Evolutionary conservation across 2,113 vertebrate species (phyloP).

Genomic region (Mola mola): DNA sequence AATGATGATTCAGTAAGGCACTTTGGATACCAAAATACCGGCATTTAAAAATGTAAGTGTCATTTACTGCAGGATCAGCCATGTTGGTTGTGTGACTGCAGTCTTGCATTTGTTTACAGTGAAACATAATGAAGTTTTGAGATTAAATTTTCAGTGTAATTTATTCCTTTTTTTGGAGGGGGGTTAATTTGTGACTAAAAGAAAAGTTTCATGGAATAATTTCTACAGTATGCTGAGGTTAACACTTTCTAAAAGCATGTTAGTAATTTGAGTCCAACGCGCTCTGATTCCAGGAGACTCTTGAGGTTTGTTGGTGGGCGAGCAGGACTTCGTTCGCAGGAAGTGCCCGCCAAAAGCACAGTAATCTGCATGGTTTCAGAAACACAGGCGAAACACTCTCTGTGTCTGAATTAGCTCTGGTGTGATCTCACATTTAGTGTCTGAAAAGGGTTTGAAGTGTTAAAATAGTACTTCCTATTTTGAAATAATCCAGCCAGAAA

Average conservation of each 20-base stretch:
- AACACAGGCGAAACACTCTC: conserved; percentile 6
- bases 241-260: conserved; percentile 63
- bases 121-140: not conserved
- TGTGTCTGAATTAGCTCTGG: conserved; percentile 28
- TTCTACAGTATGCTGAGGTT: conserved; percentile 62
- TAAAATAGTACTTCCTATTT: conserved; percentile 12
- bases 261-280: conserved; percentile 71
- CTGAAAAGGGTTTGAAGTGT: conserved; percentile 23
- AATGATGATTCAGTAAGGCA: not conserved
- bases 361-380: conserved; percentile 53
- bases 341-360: conserved; percentile 16
- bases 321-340: conserved; percentile 66
- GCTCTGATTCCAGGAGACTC: conserved; percentile 53
- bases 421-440: conserved; percentile 32
- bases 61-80: not conserved
- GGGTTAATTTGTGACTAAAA: conserved; percentile 3
- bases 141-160: not conserved
- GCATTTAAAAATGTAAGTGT: no score
- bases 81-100: not conserved
- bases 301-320: conserved; percentile 41
- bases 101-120: not conserved
- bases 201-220: conserved; percentile 38
- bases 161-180: conserved; percentile 6
- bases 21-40: not conserved
- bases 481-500: conserved; percentile 10